Percentiles rank a stretch among this genome's conserved stretches.
Conservation (phyloP, 2,113 vertebrate species). For the Thinocorus orbignyianus region DNA sequence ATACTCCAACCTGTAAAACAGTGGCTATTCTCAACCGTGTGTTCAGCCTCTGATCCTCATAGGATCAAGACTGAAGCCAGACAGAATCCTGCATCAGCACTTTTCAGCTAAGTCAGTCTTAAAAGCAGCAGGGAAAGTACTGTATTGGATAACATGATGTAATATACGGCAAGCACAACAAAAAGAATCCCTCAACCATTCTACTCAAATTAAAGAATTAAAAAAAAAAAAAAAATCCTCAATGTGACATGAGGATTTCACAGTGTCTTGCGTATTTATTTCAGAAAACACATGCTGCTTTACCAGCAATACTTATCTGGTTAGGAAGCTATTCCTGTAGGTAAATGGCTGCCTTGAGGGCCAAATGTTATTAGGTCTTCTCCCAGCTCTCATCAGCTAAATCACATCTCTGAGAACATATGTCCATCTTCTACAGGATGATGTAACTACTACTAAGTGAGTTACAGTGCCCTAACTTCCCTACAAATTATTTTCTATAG, state of each 20-base stretch:
- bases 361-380: not conserved
- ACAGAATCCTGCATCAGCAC: not conserved
- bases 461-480: not conserved
- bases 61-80: not conserved
- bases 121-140: not conserved
- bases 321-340: not conserved
- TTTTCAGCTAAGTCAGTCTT: not conserved
- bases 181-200: not conserved
- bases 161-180: not conserved
- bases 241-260: not conserved
- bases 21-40: not conserved
- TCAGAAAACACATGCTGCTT: not conserved
- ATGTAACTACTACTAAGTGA: not conserved
- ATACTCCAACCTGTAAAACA: not conserved
- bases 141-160: not conserved
- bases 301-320: not conserved
- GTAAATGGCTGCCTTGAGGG: not conserved
- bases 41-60: not conserved
- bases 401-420: not conserved
- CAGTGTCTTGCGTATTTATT: not conserved
- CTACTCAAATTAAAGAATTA: not conserved
- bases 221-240: not conserved
- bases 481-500: not conserved
- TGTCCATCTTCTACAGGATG: not conserved
- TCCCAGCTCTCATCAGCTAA: not conserved